A percentile compares a stretch with the other conserved stretches of the same genome.
These are phyloP conservation scores for Machaerirhynchus nigripectus DNA, from an alignment of 2,113 vertebrate genomes.

Conservation along the genomic window DNA sequence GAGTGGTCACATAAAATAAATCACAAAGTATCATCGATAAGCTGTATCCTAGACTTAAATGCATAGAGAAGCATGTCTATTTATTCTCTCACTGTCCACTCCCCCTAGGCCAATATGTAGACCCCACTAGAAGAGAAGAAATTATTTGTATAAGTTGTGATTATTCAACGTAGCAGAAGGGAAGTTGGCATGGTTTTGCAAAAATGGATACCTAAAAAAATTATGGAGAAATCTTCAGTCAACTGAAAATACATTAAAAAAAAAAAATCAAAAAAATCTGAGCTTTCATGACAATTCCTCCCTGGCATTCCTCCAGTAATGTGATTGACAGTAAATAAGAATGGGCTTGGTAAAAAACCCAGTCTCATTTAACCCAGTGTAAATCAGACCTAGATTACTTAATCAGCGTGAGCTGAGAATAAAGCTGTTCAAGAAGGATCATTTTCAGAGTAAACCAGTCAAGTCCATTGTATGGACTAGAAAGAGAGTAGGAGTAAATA, in stretches of 20 bases:
- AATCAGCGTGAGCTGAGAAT: background rate
- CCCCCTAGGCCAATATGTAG: background rate
- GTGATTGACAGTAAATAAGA: background rate
- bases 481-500: background rate
- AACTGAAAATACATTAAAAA: background rate
- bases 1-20: background rate
- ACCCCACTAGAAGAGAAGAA: background rate
- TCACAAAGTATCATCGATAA: background rate
- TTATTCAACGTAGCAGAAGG: background rate
- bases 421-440: background rate
- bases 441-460: background rate
- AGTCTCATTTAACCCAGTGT: background rate
- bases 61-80: background rate
- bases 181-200: background rate
- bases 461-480: background rate
- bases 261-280: background rate
- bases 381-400: background rate
- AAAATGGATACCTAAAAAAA: background rate
- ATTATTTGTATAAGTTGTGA: background rate
- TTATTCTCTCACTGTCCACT: background rate
- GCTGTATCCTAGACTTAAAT: background rate
- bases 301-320: background rate
- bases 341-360: background rate
- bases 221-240: background rate
- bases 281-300: background rate